Conservation (phyloP, 64 coral and sea anemone genomes). For the Montipora sp. region DNA sequence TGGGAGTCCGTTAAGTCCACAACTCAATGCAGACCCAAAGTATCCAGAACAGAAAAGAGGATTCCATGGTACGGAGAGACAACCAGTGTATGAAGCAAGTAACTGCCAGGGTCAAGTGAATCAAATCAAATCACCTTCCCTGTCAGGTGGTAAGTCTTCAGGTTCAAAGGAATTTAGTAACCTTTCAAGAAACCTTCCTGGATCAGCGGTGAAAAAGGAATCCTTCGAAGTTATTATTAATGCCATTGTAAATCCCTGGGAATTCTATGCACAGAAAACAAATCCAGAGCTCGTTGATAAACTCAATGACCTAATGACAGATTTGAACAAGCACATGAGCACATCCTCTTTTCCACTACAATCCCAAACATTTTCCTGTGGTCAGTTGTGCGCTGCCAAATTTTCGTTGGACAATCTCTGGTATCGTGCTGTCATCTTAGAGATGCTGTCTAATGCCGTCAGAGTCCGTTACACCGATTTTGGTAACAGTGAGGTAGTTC, state of each 20-base stretch:
- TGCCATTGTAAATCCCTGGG: slow-evolving; percentile 64
- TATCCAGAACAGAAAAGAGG: neutral
- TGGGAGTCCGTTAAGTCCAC: neutral
- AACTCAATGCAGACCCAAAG: neutral
- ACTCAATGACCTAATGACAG: slow-evolving; percentile 46
- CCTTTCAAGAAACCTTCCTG: neutral
- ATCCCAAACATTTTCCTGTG: neutral
- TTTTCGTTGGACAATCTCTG: slow-evolving; percentile 70
- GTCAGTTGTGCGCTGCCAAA: slow-evolving; percentile 67
- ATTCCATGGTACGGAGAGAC: neutral
- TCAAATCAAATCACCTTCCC: neutral
- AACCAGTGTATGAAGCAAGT: neutral
- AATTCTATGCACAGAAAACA: slow-evolving; percentile 78
- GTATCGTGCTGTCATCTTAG: slow-evolving; percentile 79
- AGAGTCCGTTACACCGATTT: slow-evolving; percentile 77
- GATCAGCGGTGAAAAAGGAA: neutral
- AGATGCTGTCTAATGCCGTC: slow-evolving; percentile 4
- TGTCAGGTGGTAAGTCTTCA: neutral
- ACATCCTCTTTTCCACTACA: neutral
- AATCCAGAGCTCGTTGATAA: slow-evolving; percentile 56
- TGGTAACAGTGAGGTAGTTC: slow-evolving; percentile 69
- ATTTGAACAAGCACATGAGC: slow-evolving; percentile 64
- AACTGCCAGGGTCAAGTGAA: neutral
- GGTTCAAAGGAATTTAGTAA: neutral
- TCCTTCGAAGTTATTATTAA: slow-evolving; percentile 79